Evolutionary conservation across 2,888 invertebrate species (phyloP), one percentile per base, ranked within the genome.

Genomic region (Drosophila barbarae): DNA sequence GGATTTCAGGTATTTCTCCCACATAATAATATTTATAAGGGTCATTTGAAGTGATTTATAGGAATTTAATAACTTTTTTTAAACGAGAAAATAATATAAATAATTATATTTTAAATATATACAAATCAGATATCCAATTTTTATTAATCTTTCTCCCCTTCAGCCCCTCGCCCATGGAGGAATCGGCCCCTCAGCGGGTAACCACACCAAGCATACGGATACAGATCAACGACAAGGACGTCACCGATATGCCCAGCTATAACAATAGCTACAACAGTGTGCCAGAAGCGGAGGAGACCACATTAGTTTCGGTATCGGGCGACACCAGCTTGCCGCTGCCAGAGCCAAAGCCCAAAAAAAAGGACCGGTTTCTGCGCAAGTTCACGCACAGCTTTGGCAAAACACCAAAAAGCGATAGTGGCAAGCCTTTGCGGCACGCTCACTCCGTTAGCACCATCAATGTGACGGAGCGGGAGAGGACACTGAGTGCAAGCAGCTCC

Each of bases 381-480:
- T 21, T 75, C 34, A 65, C 71, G 47, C 59, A 72, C 23, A 73
- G 54, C 30, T 71, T 75, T 49, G 71, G 49, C 7, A 69, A 54
- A 13, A 39, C 69, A 23, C 64, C 69, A 9, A 58, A 56, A 9
- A 77, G 23, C 18, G 36, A 64, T 13, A 15, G 55, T 6, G 71
- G 51, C 7, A 69, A 73, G 36, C 63, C 69, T 8, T 51, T 84
- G 30, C 74, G 77, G 3, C 85, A 81, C 64, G 86, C 87, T 9
- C 78, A 85, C 50, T 87, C 87, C 8, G 79, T 75, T 1, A 84
- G 77, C 65, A 84, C 82, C 35, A 74, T 87, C 35, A 74, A 86
- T 60, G 72, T 76, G 51, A 66, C 69, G 52, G 72, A 72, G 12
- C 71, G 76, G n/a, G 74, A 75, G n/a, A 61, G 58, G 36, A 64